phyloP scores from a whole-genome alignment of 1,140 invertebrate species.

The Littorina saxatilis region DNA sequence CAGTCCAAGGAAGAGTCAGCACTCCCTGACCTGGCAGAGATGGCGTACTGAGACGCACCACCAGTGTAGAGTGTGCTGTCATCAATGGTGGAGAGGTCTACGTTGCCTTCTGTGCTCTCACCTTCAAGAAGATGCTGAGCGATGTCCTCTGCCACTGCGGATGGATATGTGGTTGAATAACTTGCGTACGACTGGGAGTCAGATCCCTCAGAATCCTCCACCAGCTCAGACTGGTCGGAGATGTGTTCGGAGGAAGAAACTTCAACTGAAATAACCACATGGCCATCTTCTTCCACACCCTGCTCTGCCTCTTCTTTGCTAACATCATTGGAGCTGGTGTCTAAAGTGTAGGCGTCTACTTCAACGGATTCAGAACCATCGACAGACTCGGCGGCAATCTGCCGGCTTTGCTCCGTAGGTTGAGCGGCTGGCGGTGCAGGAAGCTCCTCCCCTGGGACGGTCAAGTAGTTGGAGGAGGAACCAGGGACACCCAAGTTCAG shows the following conservation, averaged over 20 bases:
- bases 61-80: slow-evolving; percentile 12
- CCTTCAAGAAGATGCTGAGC: not conserved
- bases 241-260: not conserved
- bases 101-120: not conserved
- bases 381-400: not conserved
- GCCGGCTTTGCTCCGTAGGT: not conserved
- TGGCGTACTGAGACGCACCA: not conserved
- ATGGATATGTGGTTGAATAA: slow-evolving; percentile 8
- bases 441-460: not conserved
- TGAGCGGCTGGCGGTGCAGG: not conserved
- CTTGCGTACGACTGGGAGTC: not conserved
- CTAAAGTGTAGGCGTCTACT: not conserved
- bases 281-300: not conserved
- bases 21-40: not conserved
- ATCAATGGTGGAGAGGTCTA: not conserved
- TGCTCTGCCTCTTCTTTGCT: not conserved
- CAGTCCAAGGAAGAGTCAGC: no score
- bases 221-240: not conserved
- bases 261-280: not conserved
- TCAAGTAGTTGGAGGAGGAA: slow-evolving; percentile 3
- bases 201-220: not conserved
- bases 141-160: slow-evolving; percentile 13
- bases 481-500: not conserved
- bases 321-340: not conserved
- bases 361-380: not conserved